Conservation (phyloP, 1,140 invertebrate species). For the Cryptotermes secundus region DNA sequence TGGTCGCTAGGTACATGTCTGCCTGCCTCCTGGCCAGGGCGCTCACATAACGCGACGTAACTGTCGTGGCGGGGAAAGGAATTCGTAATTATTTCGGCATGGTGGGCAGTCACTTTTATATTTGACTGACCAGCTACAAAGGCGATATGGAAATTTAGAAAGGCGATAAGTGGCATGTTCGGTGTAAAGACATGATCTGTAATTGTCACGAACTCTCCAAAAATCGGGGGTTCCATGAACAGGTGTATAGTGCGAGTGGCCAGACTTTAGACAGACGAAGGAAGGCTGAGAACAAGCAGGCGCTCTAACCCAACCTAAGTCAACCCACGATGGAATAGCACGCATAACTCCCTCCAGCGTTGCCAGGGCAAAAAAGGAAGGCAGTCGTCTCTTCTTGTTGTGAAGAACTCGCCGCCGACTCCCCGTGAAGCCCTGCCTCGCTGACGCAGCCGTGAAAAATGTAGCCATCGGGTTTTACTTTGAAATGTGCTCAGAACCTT, state of each 20-base stretch:
- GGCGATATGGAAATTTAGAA: neutral
- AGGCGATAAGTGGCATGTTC: neutral
- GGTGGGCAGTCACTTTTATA: conserved; percentile 21
- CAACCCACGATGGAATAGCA: conserved; percentile 22
- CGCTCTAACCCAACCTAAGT: conserved; percentile 21
- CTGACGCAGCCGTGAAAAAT: conserved; percentile 9
- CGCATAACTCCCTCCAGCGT: conserved; percentile 26
- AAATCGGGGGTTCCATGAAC: neutral
- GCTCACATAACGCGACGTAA: neutral
- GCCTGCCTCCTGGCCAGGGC: neutral
- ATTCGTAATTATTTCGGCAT: conserved; percentile 26
- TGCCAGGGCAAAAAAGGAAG: conserved; percentile 12
- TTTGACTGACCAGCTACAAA: neutral
- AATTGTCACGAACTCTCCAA: neutral
- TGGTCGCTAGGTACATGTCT: neutral
- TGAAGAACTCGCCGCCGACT: neutral
- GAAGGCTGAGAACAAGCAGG: neutral
- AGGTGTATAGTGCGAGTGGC: neutral
- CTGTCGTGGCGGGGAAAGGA: conserved; percentile 16
- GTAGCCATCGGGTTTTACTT: neutral
- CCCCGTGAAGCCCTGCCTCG: neutral
- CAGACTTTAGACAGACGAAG: conserved; percentile 2
- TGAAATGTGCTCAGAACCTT: neutral
- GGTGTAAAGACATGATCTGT: neutral
- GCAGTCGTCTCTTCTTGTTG: conserved; percentile 13